Base-by-base conservation (phyloP, 1,140 invertebrate genomes). In the Daktulosphaira vitifoliae region DNA sequence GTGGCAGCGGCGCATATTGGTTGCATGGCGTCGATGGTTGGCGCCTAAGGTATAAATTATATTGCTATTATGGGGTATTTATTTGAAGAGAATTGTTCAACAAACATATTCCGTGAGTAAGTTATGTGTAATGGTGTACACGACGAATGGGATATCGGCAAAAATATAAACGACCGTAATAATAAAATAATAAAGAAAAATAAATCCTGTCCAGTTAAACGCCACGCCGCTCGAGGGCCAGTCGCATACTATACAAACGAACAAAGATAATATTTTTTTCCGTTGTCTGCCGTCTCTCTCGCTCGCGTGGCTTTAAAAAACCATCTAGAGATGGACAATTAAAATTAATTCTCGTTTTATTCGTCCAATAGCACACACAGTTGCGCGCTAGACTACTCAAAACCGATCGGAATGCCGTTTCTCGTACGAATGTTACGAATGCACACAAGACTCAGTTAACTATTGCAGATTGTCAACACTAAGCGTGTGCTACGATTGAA, bases 301-400 rank as follows among this genome's bases (percentile, higher is more conserved):
- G n/a, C n/a, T n/a, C n/a, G n/a, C n/a, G n/a, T n/a, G n/a, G 11
- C 20, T 38, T 23, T 54, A n/a, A 54, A 54, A 8, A 37, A 8
- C 22, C 16, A 13, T 18, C 23, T 37, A 29, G 39, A 26, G 39
- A 59, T 18, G 54, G 54, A 59, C 54, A 59, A 59, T 59, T 59
- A 59, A 59, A 59, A 59, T 23, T 25, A 23, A 25, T 59, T 59
- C 25, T 59, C 18, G 37, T 25, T 26, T 50, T 29, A 29, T 9
- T 8, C 23, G 13, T 59, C 25, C 15, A 25, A 38, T 25, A 54
- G 38, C 18, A n/a, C n/a, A n/a, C n/a, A n/a, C n/a, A 33, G 53
- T 56, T 42, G 53, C 53, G 53, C 42, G 54, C 9, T 11, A 33
- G 29, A 33, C 29, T 33, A 9, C 15, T 22, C 54, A n/a, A 8